Conservation (phyloP, 2,888 invertebrate genomes). For the Sarcophaga caerulescens region DNA sequence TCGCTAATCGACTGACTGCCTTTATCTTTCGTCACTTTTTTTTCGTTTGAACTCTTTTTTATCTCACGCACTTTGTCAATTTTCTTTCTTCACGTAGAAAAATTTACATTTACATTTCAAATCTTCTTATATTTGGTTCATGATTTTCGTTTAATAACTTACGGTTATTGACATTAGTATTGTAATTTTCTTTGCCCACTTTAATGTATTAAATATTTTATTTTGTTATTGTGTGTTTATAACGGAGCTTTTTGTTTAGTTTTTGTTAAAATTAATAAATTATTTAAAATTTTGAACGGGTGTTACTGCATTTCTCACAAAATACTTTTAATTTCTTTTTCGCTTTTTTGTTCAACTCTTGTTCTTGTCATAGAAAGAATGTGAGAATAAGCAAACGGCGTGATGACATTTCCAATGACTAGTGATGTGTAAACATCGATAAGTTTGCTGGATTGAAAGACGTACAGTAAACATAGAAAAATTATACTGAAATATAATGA, state of each 20-base stretch:
- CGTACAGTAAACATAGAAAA: too few relatives aligned
- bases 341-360: constrained; percentile 23
- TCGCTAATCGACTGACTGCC: constrained; percentile 21
- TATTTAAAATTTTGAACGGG: constrained; percentile 69
- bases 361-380: constrained; percentile 41
- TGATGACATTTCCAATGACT: constrained; percentile 42
- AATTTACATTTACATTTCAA: constrained; percentile 47
- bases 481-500: too few relatives aligned
- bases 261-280: constrained; percentile 61
- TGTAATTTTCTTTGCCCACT: constrained; percentile 72
- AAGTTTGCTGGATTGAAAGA: neutral
- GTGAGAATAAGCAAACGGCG: constrained; percentile 11
- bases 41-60: constrained; percentile 35
- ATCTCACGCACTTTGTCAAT: constrained; percentile 65
- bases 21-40: constrained; percentile 38
- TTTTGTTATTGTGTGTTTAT: constrained; percentile 45
- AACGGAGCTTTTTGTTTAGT: constrained; percentile 19
- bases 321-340: constrained; percentile 66
- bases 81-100: constrained; percentile 53
- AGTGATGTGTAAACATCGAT: constrained; percentile 24
- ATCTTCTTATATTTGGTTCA: constrained; percentile 36
- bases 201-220: constrained; percentile 52
- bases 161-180: constrained; percentile 81
- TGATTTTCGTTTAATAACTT: constrained; percentile 70
- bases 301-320: constrained; percentile 69